Evolutionary conservation across 2,888 invertebrate genomes (phyloP), one percentile per base, ranked within the genome.

Genomic region (Amphipoea lucens): DNA sequence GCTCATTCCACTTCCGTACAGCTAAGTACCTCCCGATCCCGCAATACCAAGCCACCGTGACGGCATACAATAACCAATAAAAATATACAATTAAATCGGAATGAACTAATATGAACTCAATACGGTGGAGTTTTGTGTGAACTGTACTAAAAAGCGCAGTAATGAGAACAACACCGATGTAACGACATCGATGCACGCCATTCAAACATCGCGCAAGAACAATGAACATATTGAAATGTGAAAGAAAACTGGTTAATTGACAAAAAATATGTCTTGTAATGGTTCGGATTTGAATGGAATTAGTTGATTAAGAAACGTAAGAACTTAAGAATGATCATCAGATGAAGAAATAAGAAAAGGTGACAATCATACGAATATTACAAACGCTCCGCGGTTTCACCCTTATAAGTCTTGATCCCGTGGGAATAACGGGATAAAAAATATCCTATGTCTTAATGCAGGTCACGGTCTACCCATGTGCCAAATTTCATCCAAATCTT

Each of bases 81-180:
- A 87, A 87, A 84, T 81, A 77, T 79, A 87, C 81, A 87, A 86
- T 87, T 79, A 84, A 88, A 86, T 81, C 72, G 69, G 60, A 80
- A 82, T 79, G 75, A 89, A 87, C 82, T 81, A 81, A 89, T 87
- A 82, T 79, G 87, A 87, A 88, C 79, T 86, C 87, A 85, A 88
- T 87, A 82, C 84, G 74, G 23, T 40, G 62, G 77, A 88, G 87
- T 90, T 91, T 92, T 90, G 91, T 94, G 94, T 90, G 93, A 94
- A 94, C 91, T 87, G 86, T 78, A 74, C 84, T 92, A 92, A 94
- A 94, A 94, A 94, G 85, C 74, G 81, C 72, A 85, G 81, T 89
- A 88, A 89, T 88, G 91, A 87, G 91, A 90, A 88, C 89, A 78
- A 51, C 75, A 76, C 81, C 77, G 83, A 68, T 80, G 81, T 88